phyloP scores from a whole-genome alignment of 2,888 invertebrate species.

The Morpho deidamia region DNA sequence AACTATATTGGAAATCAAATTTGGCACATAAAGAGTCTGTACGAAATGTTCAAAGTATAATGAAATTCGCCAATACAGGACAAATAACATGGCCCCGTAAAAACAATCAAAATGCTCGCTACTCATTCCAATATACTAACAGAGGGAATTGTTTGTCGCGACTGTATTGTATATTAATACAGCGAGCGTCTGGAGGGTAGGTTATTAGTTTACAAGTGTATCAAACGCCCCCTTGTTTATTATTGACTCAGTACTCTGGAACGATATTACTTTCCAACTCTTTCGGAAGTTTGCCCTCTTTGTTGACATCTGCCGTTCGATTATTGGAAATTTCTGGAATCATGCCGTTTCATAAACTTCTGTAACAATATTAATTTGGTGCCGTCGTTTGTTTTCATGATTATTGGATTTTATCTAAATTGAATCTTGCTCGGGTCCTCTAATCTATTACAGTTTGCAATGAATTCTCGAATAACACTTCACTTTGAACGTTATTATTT shows the following conservation, averaged over 20 bases:
- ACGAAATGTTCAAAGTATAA: too few species aligned
- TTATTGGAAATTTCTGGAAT: slow-evolving; percentile 61
- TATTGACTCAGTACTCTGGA: slow-evolving; percentile 62
- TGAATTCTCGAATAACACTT: too few species aligned
- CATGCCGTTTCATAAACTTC: slow-evolving; percentile 49
- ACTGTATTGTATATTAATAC: slow-evolving; percentile 58
- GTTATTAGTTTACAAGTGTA: slow-evolving; percentile 78
- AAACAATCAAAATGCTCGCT: slow-evolving; percentile 2
- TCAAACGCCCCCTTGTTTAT: slow-evolving; percentile 71
- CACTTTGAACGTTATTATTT: too few species aligned
- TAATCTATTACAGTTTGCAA: too few species aligned
- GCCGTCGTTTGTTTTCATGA: slow-evolving; percentile 17
- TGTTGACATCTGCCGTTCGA: slow-evolving; percentile 72
- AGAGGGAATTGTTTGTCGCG: slow-evolving; percentile 7
- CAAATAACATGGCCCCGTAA: slow-evolving; percentile 1
- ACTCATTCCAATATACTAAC: slow-evolving; percentile 2
- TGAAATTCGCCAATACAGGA: not conserved
- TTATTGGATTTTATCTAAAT: slow-evolving; percentile 17
- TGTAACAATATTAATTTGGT: slow-evolving; percentile 34
- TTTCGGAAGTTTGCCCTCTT: slow-evolving; percentile 74
- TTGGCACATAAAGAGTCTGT: not conserved
- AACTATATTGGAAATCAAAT: too few species aligned
- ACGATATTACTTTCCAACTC: slow-evolving; percentile 71
- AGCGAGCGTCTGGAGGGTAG: slow-evolving; percentile 46
- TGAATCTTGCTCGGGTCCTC: not conserved